Evolutionary conservation across 2,113 vertebrate species (phyloP), one percentile per base, ranked within the genome.

Genomic region (Gavia stellata): DNA sequence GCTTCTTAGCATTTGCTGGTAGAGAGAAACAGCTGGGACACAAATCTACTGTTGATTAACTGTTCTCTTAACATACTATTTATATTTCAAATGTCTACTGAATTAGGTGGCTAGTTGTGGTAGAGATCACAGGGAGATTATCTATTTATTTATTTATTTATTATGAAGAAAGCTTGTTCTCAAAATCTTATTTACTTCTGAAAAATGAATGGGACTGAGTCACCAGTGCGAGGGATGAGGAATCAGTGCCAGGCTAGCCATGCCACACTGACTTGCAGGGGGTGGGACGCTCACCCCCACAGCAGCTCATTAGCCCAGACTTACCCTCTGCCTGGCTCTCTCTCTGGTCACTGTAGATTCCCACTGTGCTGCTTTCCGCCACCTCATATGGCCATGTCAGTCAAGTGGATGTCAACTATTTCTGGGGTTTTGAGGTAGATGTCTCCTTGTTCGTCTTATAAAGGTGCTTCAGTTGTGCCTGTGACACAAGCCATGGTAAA

Each of bases 181-280:
- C 44, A 72, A 74, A 95, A 87, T 47, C 47, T 87, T 77, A 71
- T 63, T 94, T 84, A 63, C 49, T 56, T 75, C 62, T 87, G 87
- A 87, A 56, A 75, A 82, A 68, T 33, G 47, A 94, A 87, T 29
- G 73, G 81, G 56, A 24, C 74, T 68, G 56, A 71, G 77, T 25
- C 59, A 28, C 10, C 40, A 87, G 86, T 59, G 86, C 91, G 86
- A 96, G 91, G 55, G 88, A 91, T 84, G 94, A 95, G 84, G 49
- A 90, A 94, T 74, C 89, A 56, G 87, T 72, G 91, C 93, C 93
- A 91, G 87, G 67, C 84, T 91, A 92, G 29, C 24, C 52, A 84
- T 7, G 81, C 86, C 92, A 81, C 93, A 67, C 20, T 88, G 59
- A 33, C 40, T 62, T 74, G 47, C 68, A 47, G 55, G 89, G 88